phyloP scores from a whole-genome alignment of 2,888 invertebrate species.

The Abrostola tripartita region DNA sequence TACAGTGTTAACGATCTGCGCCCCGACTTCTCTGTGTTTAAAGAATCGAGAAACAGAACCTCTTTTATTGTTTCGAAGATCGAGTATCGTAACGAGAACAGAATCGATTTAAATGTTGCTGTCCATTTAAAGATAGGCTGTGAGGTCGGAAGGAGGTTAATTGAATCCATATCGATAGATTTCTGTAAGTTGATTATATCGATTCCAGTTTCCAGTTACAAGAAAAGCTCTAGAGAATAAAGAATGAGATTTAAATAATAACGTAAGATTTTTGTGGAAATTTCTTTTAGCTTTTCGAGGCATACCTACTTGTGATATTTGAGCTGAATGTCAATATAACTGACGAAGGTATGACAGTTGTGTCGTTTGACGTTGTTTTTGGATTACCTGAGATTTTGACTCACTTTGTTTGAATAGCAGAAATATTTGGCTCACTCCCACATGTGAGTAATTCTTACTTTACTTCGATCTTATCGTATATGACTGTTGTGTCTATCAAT shows the following conservation, averaged over 20 bases:
- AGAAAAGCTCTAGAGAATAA: not conserved
- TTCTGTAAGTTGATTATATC: not conserved
- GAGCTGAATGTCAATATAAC: not conserved
- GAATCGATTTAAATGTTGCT: not conserved
- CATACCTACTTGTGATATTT: not conserved
- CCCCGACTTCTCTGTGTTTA: conserved; percentile 19
- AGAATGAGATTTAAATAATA: too few relatives aligned
- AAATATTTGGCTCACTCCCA: too few relatives aligned
- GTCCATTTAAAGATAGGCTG: too few relatives aligned
- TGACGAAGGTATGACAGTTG: conserved; percentile 5
- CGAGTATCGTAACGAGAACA: not conserved
- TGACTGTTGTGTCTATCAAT: too few relatives aligned
- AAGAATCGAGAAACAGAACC: conserved; percentile 26
- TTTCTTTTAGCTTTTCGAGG: too few relatives aligned
- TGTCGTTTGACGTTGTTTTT: conserved; percentile 1
- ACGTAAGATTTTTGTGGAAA: too few relatives aligned
- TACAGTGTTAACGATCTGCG: conserved; percentile 39
- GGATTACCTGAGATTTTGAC: not conserved
- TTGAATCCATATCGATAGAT: too few relatives aligned
- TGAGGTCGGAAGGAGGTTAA: too few relatives aligned
- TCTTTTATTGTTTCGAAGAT: conserved; percentile 12
- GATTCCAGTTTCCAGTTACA: not conserved
- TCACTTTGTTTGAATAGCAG: too few relatives aligned
- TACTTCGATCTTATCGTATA: too few relatives aligned
- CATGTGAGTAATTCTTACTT: too few relatives aligned